phyloP scores from a whole-genome alignment of 2,113 vertebrate genomes.

The Oncorhynchus kisutch region DNA sequence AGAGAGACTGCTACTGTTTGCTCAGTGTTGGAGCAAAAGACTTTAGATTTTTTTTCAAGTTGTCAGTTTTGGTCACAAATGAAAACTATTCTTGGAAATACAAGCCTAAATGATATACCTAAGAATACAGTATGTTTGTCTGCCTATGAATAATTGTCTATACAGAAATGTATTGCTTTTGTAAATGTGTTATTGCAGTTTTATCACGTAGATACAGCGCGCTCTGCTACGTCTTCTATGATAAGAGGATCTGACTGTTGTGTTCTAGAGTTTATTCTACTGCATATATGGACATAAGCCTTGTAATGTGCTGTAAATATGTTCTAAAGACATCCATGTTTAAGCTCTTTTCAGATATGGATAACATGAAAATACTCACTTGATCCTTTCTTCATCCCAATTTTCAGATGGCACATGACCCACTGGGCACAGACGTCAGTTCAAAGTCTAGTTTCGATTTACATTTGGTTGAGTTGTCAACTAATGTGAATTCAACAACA shows the following conservation, averaged over 20 bases:
- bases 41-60: neutral
- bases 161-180: slow-evolving; percentile 6
- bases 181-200: neutral
- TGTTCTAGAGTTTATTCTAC: neutral
- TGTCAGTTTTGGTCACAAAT: neutral
- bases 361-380: neutral
- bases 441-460: no score
- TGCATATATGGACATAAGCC: slow-evolving; percentile 2
- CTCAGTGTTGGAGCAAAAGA: neutral
- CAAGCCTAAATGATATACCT: slow-evolving; percentile 9
- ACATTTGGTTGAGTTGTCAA: no score
- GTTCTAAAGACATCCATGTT: slow-evolving; percentile 18
- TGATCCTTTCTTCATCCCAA: neutral
- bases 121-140: slow-evolving; percentile 1
- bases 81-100: neutral
- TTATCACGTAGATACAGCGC: neutral
- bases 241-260: slow-evolving; percentile 5
- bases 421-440: no score
- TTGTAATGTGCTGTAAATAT: slow-evolving; percentile 26
- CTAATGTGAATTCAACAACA: no score
- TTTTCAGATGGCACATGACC: no score
- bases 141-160: neutral
- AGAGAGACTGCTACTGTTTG: neutral
- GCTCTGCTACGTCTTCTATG: neutral
- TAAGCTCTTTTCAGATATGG: slow-evolving; percentile 18